Base-by-base conservation (phyloP, 2,888 invertebrate genomes). In the Aphrophora alni region DNA sequence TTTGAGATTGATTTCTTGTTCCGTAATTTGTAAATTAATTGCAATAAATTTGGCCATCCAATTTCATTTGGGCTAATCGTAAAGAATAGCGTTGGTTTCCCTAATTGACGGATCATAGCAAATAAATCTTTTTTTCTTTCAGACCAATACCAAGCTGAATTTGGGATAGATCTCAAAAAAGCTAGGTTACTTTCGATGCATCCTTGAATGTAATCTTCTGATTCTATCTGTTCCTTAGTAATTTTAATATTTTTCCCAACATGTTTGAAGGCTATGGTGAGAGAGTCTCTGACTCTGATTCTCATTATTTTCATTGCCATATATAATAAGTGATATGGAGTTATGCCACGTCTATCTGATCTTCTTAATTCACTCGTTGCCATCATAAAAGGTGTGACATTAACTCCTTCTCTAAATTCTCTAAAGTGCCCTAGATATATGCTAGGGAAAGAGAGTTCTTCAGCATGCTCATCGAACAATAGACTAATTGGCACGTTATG, bases 221-320 rank as follows among this genome's bases (percentile, higher is more conserved):
- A 85, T 82, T 87, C 85, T 70, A 87, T 83, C 84, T 85, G 86
- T 4, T 82, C 80, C 85, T 85, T 85, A 0, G 86, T 87, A 68
- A 87, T 83, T 24, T 84, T 86, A 2, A 83, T 83, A 25, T 84
- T 85, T 80, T 33, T 38, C 10, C 84, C 83, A 75, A 86, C 85
- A 78, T 84, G 84, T n/a, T 85, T 85, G 80, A 87, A 86, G 10
- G 85, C 84, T 7, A 83, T 81, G 76, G 85, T 85, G 4, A 81
- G 25, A 27, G 85, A 75, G 26, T 78, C 79, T 38, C 26, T 71
- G 25, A 74, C 72, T 70, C 87, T 84, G 8, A 85, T 21, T 72
- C 88, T 84, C 82, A 89, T 75, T 10, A 87, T 87, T 82, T 89
- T 88, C 87, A 87, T 87, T 4, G 88, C 88, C 76, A 87, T 84